phyloP scores from a whole-genome alignment of 2,888 invertebrate genomes.

The Sinodicranocentrus sp. region DNA sequence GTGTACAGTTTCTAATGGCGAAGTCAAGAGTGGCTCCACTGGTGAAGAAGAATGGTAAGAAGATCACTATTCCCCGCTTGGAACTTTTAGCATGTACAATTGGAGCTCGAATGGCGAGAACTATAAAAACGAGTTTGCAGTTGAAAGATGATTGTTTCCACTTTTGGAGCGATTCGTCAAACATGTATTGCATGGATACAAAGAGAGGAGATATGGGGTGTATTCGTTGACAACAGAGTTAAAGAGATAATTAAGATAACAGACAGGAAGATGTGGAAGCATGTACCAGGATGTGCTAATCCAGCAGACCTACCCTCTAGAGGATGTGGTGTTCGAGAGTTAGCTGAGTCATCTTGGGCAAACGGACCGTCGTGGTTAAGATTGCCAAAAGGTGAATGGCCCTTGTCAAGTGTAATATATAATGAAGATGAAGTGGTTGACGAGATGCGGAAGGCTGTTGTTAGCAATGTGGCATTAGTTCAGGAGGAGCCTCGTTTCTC shows the following conservation, averaged over 20 bases:
- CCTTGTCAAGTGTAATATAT: neutral
- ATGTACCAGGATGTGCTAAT: constrained; percentile 23
- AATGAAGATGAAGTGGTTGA: neutral
- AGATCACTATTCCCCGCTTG: neutral
- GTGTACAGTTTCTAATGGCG: neutral
- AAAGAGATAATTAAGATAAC: neutral
- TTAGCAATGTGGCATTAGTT: too few relatives aligned
- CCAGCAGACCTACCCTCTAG: constrained; percentile 44
- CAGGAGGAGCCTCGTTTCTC: too few relatives aligned
- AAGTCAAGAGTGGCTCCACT: neutral
- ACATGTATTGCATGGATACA: constrained; percentile 5
- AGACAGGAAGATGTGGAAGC: neutral
- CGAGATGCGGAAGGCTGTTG: constrained; percentile 15
- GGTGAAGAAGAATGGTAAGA: neutral
- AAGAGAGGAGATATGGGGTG: neutral
- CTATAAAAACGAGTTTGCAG: neutral
- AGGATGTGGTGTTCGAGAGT: neutral
- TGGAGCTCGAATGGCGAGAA: neutral
- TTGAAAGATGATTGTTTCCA: neutral
- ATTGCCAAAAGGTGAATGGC: neutral
- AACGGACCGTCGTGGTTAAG: constrained; percentile 5
- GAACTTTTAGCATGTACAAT: neutral
- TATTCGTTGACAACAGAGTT: constrained; percentile 9
- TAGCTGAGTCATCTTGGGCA: neutral
- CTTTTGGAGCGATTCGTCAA: constrained; percentile 19